Conservation (phyloP, 2,888 invertebrate genomes). For the Ectemnius continuus region DNA sequence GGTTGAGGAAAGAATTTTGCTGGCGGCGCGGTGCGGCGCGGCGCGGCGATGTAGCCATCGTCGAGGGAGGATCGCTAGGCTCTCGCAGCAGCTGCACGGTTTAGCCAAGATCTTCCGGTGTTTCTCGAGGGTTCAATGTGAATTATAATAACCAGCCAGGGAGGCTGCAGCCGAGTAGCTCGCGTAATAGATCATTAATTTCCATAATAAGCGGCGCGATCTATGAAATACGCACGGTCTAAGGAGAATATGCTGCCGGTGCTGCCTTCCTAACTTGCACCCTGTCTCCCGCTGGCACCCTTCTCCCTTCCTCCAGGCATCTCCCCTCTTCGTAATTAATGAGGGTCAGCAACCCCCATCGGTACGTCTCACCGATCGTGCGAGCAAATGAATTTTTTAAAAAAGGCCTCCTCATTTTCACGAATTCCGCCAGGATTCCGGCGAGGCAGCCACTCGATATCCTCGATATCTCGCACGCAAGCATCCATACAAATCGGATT, state of each 20-base stretch:
- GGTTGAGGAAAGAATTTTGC: no score
- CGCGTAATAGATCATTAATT: slow-evolving; percentile 7
- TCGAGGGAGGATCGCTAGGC: no score
- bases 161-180: no score
- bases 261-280: not conserved
- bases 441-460: slow-evolving; percentile 35
- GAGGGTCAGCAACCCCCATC: slow-evolving; percentile 5
- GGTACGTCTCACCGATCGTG: not conserved
- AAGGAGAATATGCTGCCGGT: slow-evolving; percentile 3
- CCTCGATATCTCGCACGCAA: slow-evolving; percentile 45
- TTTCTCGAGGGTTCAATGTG: no score
- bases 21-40: no score
- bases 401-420: slow-evolving; percentile 25
- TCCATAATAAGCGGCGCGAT: slow-evolving; percentile 6
- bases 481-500: slow-evolving; percentile 59
- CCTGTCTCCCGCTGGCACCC: no score
- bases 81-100: no score
- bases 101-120: no score
- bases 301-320: not conserved
- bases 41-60: no score
- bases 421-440: slow-evolving; percentile 49
- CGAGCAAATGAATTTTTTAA: slow-evolving; percentile 48
- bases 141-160: no score
- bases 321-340: slow-evolving; percentile 34
- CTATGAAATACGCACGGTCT: slow-evolving; percentile 4